phyloP scores from a whole-genome alignment of 1,140 invertebrate genomes.

The Gryllus bimaculatus region DNA sequence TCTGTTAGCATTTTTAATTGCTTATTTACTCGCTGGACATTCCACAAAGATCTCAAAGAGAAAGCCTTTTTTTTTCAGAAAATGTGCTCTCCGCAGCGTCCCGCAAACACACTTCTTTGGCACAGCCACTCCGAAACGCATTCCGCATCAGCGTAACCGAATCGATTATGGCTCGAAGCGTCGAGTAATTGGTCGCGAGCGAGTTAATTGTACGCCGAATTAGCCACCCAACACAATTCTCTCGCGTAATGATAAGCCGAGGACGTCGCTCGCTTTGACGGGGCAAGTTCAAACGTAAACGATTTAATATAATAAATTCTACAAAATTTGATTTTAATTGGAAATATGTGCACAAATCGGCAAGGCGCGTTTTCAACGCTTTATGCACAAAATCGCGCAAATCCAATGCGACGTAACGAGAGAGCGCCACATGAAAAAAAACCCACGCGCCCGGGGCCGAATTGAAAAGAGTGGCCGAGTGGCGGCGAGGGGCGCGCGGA shows the following conservation, averaged over 20 bases:
- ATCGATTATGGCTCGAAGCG: background rate
- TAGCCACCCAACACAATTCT: background rate
- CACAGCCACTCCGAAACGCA: background rate
- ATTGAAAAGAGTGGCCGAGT: background rate
- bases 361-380: background rate
- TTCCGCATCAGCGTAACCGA: background rate
- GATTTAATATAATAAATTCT: constrained; percentile 2
- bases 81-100: too few relatives aligned
- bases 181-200: background rate
- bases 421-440: background rate
- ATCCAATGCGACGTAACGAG: background rate
- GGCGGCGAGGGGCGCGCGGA: background rate
- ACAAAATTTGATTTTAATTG: constrained; percentile 6
- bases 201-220: background rate
- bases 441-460: too few relatives aligned
- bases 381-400: background rate
- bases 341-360: background rate
- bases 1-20: too few relatives aligned
- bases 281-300: background rate
- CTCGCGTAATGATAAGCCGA: background rate
- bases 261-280: background rate
- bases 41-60: too few relatives aligned
- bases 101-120: background rate
- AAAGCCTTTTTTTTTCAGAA: too few relatives aligned
- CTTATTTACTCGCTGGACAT: too few relatives aligned